Percentiles rank a stretch among this genome's conserved stretches.
Conservation (phyloP, 2,888 invertebrate species). For the Chydorus sphaericus region DNA sequence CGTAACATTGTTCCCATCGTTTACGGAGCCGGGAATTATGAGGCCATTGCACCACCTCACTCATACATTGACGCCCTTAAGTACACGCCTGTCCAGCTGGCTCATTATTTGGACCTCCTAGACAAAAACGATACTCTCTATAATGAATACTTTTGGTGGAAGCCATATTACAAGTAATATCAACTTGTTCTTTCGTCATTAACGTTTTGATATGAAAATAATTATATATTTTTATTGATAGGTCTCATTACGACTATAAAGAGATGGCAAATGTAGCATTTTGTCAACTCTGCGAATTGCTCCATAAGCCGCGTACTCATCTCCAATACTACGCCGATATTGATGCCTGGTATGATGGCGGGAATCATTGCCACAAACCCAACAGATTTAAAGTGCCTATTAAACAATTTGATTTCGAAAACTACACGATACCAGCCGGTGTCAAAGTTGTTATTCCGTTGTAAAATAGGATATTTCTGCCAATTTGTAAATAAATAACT, state of each 20-base stretch:
- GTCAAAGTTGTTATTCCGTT: conserved; percentile 1
- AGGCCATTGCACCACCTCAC: conserved; percentile 11
- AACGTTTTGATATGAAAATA: not conserved
- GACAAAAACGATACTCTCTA: conserved; percentile 11
- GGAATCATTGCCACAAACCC: conserved; percentile 10
- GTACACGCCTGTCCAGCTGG: conserved; percentile 11
- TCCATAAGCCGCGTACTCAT: not conserved
- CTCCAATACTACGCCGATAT: conserved; percentile 9
- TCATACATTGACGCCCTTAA: conserved; percentile 14
- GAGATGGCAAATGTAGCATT: conserved; percentile 8
- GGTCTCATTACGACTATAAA: conserved; percentile 8
- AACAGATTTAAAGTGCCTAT: conserved; percentile 9
- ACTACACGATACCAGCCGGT: conserved; percentile 2
- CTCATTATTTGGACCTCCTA: conserved; percentile 3
- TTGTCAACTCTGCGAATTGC: conserved; percentile 10
- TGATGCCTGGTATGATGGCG: conserved; percentile 9
- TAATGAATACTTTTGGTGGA: conserved; percentile 15
- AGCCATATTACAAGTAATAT: conserved; percentile 4
- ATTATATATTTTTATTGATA: not conserved
- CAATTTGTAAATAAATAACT: no score
- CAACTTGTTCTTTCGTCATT: not conserved
- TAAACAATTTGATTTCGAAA: conserved; percentile 5
- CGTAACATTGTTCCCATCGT: conserved; percentile 14
- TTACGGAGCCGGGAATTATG: conserved; percentile 14
- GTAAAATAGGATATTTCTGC: no score